These are phyloP conservation scores for Thelaira solivaga DNA, from an alignment of 2,888 invertebrate species.

Conservation along the genomic window DNA sequence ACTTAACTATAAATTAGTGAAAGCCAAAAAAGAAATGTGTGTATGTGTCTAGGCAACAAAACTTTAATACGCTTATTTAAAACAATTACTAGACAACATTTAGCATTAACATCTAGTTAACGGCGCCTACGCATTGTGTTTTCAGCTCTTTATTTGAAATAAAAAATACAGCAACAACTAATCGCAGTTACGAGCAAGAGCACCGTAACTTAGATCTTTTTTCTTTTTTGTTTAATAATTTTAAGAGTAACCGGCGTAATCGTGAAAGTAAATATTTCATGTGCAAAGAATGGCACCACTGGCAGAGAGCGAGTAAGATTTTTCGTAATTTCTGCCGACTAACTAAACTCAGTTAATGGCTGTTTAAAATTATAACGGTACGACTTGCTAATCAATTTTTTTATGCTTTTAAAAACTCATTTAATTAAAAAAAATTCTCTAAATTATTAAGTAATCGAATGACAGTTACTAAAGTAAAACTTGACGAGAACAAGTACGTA, in stretches of 20 bases:
- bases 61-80: too few species aligned
- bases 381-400: too few species aligned
- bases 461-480: too few species aligned
- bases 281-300: background rate
- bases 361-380: conserved; percentile 39
- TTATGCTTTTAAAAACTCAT: too few species aligned
- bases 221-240: too few species aligned
- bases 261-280: conserved; percentile 39
- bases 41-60: too few species aligned
- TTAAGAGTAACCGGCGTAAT: too few species aligned
- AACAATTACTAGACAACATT: background rate
- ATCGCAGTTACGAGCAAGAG: conserved; percentile 18
- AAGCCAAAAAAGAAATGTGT: conserved; percentile 33
- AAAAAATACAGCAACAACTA: background rate
- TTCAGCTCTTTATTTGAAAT: background rate
- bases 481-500: too few species aligned
- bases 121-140: conserved; percentile 37
- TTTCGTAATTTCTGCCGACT: background rate
- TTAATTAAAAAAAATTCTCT: background rate
- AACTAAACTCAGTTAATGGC: conserved; percentile 39
- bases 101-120: conserved; percentile 10
- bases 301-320: background rate
- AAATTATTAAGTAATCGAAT: background rate
- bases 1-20: conserved; percentile 42
- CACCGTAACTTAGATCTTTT: too few species aligned